phyloP scores from a whole-genome alignment of 2,797 vertebrate genomes.

The Falco biarmicus region DNA sequence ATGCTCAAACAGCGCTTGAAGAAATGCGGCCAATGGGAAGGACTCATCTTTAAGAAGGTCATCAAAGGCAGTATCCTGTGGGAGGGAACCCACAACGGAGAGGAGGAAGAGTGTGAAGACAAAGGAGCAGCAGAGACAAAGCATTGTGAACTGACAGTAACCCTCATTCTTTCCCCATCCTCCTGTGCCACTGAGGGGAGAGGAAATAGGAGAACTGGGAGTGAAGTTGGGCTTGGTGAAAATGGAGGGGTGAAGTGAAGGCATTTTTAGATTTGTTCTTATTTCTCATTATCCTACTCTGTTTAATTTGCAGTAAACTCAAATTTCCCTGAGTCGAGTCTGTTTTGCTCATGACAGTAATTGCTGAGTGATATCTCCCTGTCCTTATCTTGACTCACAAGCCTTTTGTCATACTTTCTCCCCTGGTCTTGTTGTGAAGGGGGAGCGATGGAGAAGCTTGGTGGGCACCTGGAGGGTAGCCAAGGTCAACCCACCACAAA shows the following conservation, averaged over 20 bases:
- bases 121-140: not conserved
- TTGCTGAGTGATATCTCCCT: not conserved
- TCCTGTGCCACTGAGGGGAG: not conserved
- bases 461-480: not conserved
- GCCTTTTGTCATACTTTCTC: not conserved
- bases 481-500: not conserved
- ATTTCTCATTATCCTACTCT: not conserved
- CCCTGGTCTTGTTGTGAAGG: not conserved
- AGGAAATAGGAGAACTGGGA: not conserved
- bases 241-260: not conserved
- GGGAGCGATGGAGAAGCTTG: not conserved
- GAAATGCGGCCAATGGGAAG: not conserved
- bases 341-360: not conserved
- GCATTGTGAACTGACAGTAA: not conserved
- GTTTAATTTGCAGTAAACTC: not conserved
- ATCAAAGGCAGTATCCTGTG: not conserved
- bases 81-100: not conserved
- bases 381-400: not conserved
- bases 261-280: not conserved
- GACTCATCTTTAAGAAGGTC: not conserved
- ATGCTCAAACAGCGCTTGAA: not conserved
- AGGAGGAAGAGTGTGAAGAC: not conserved
- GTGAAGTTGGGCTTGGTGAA: not conserved
- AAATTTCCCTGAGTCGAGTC: not conserved
- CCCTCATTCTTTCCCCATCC: not conserved